phyloP scores from a whole-genome alignment of 2,113 vertebrate genomes.

The Argyrosomus japonicus region DNA sequence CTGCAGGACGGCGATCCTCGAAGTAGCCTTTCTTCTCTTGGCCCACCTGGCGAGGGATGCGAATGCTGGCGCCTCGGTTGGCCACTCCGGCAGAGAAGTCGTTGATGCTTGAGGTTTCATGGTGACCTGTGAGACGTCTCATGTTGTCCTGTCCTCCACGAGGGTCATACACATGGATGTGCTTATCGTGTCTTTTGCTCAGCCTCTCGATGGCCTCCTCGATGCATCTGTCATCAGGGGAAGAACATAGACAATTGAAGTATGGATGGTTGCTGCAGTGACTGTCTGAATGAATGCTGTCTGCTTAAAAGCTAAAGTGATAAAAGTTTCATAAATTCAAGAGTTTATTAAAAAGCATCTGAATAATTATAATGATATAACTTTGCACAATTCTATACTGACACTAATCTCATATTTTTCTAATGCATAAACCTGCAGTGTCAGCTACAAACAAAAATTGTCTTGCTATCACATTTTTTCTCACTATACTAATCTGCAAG shows the following conservation, averaged over 20 bases:
- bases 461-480: background rate
- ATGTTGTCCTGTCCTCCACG: slow-evolving; percentile 84
- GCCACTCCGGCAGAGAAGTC: slow-evolving; percentile 86
- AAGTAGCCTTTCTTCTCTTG: slow-evolving; percentile 84
- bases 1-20: slow-evolving; percentile 85
- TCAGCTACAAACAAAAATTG: background rate
- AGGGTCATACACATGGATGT: slow-evolving; percentile 84
- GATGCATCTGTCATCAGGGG: slow-evolving; percentile 61
- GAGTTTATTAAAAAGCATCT: background rate
- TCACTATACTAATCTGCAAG: background rate
- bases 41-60: slow-evolving; percentile 86
- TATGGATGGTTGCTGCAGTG: background rate
- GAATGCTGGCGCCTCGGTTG: slow-evolving; percentile 83
- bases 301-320: background rate
- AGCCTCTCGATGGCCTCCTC: slow-evolving; percentile 85
- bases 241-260: background rate
- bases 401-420: background rate
- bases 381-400: background rate
- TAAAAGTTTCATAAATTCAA: background rate
- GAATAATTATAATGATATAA: background rate
- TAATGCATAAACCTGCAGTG: background rate
- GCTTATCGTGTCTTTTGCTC: slow-evolving; percentile 79
- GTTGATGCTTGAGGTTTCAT: slow-evolving; percentile 84
- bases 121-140: slow-evolving; percentile 82
- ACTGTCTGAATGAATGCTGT: background rate